Evolutionary conservation across 1,140 invertebrate genomes (phyloP).

Genomic region (Saxidomus purpurata): DNA sequence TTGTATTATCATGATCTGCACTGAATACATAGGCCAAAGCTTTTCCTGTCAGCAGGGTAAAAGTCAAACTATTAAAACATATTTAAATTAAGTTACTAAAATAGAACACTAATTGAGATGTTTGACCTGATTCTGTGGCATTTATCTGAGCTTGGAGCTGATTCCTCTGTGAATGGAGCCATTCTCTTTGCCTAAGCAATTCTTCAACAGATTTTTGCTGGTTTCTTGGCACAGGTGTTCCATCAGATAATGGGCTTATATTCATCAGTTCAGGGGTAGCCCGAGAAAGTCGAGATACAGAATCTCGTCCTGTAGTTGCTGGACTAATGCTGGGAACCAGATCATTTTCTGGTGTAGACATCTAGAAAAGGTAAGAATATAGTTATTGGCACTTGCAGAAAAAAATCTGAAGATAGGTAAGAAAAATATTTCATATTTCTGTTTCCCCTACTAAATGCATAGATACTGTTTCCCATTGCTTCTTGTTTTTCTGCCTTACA

Average conservation of each 20-base stretch:
- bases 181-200: not conserved
- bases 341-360: slow-evolving; percentile 11
- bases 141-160: not conserved
- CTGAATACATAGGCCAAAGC: no score
- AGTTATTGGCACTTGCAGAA: no score
- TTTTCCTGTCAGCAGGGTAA: no score
- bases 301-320: not conserved
- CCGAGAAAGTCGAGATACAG: not conserved
- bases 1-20: no score
- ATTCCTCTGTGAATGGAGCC: slow-evolving; percentile 27
- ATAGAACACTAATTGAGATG: no score
- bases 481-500: no score
- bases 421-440: not conserved
- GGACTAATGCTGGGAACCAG: slow-evolving; percentile 43
- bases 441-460: no score
- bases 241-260: slow-evolving; percentile 32
- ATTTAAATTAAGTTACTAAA: no score
- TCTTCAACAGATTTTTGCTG: not conserved
- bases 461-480: no score
- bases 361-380: no score
- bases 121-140: not conserved
- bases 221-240: not conserved
- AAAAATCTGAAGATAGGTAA: not conserved
- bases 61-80: no score
- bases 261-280: slow-evolving; percentile 53